Evolutionary conservation across 2,888 invertebrate genomes (phyloP).

Genomic region (Zonitis immaculata): DNA sequence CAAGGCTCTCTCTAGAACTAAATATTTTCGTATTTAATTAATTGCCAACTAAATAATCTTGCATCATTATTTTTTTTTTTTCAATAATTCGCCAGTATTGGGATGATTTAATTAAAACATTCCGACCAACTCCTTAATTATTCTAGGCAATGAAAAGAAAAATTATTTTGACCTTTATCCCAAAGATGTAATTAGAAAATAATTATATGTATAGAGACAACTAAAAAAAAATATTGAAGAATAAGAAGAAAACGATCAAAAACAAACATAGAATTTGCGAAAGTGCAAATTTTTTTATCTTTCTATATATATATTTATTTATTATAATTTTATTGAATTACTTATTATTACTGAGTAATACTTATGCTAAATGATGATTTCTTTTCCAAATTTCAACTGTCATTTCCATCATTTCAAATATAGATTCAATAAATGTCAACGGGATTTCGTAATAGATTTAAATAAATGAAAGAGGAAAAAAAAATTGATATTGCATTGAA

Average conservation of each 20-base stretch:
- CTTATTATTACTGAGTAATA: no score
- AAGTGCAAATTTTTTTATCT: background rate
- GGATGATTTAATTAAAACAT: no score
- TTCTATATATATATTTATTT: no score
- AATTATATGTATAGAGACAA: no score
- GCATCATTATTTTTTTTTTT: background rate
- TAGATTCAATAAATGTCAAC: background rate
- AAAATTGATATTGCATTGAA: no score
- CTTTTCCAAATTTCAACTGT: background rate
- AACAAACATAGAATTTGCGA: background rate
- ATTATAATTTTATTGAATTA: no score
- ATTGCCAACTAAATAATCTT: background rate
- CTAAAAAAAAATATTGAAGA: no score
- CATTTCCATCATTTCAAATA: background rate
- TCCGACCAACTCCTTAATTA: no score
- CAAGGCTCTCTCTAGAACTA: constrained; percentile 9
- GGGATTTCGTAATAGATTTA: background rate
- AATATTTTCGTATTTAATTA: background rate
- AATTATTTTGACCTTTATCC: no score
- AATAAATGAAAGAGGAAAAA: background rate
- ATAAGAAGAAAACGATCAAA: background rate
- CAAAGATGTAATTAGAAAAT: background rate
- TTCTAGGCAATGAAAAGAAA: no score
- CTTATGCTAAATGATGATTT: background rate
- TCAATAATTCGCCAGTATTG: background rate